A percentile compares a stretch with the other conserved stretches of the same genome.
phyloP scores from a whole-genome alignment of 2,113 vertebrate species.

The Cercocebus atys region DNA sequence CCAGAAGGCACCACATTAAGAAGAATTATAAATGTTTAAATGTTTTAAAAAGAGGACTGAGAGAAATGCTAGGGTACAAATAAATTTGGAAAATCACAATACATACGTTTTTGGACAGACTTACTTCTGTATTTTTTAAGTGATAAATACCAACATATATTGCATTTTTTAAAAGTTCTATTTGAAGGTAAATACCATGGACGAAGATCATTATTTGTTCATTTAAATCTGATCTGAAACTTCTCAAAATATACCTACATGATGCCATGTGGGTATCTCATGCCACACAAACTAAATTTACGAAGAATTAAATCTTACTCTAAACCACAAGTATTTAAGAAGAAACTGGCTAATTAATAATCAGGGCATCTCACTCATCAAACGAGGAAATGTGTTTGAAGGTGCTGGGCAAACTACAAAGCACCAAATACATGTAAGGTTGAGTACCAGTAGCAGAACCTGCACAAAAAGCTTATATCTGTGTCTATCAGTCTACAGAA shows the following conservation, averaged over 20 bases:
- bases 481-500: not conserved
- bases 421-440: not conserved
- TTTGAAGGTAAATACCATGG: not conserved
- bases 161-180: not conserved
- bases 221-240: not conserved
- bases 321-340: not conserved
- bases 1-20: not conserved
- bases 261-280: not conserved
- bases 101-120: not conserved
- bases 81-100: conserved; percentile 13
- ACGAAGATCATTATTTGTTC: not conserved
- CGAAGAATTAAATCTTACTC: not conserved
- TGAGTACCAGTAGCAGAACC: not conserved
- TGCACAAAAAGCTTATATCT: not conserved
- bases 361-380: not conserved
- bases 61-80: not conserved
- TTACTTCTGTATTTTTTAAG: not conserved
- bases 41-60: not conserved
- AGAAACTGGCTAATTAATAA: not conserved
- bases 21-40: conserved; percentile 2
- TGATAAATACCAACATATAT: not conserved
- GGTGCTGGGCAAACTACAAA: not conserved
- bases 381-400: not conserved
- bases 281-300: not conserved
- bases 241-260: not conserved